Conservation (phyloP, 2,888 invertebrate genomes). For the Lamproptera curius region DNA sequence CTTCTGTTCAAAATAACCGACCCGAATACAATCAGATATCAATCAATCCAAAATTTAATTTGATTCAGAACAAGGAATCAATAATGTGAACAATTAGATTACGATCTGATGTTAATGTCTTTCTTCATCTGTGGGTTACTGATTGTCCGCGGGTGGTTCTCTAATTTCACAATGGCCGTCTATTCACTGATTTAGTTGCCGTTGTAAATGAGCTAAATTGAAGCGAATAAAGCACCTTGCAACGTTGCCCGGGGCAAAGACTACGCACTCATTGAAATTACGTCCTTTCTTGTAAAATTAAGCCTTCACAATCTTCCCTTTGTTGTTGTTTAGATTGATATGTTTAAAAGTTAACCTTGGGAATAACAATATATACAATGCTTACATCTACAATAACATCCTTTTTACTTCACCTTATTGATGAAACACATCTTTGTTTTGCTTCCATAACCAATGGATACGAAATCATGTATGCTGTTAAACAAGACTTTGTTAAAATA, state of each 20-base stretch:
- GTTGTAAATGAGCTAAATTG: constrained; percentile 55
- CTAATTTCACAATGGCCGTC: constrained; percentile 37
- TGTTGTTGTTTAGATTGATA: too few species aligned
- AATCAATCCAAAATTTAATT: constrained; percentile 7
- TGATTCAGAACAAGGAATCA: constrained; percentile 14
- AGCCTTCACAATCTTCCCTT: neutral
- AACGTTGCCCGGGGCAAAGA: constrained; percentile 46
- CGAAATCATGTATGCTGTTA: too few species aligned
- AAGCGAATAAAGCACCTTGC: constrained; percentile 49
- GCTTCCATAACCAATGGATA: neutral
- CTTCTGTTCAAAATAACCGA: too few species aligned
- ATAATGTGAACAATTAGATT: constrained; percentile 46
- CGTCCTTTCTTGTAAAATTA: neutral
- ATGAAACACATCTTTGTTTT: too few species aligned
- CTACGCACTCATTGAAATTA: constrained; percentile 26
- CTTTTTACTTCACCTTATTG: too few species aligned
- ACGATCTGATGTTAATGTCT: constrained; percentile 50
- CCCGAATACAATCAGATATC: too few species aligned
- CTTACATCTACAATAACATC: too few species aligned
- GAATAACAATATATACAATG: too few species aligned
- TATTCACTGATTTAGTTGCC: constrained; percentile 51
- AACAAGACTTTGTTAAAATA: too few species aligned
- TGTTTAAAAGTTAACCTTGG: too few species aligned
- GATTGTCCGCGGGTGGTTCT: constrained; percentile 55
- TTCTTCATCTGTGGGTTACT: constrained; percentile 48